These are phyloP conservation scores for Habropoda laboriosa DNA, from an alignment of 1,140 invertebrate species.

Conservation along the genomic window DNA sequence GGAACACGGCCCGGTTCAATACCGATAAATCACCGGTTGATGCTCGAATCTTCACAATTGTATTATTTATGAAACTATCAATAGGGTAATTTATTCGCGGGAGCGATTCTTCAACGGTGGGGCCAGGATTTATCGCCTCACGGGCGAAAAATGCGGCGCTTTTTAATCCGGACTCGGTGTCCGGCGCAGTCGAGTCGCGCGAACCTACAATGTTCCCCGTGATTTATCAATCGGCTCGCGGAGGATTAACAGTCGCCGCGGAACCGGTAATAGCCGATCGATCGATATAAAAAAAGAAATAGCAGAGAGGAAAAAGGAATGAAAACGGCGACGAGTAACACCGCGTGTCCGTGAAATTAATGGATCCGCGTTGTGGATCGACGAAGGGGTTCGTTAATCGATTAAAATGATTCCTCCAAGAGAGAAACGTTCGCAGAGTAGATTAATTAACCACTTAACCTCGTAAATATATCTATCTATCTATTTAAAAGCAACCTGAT, in stretches of 20 bases:
- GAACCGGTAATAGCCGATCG: conserved; percentile 48
- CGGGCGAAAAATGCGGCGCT: conserved; percentile 28
- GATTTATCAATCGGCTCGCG: conserved; percentile 47
- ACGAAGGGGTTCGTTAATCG: conserved; percentile 8
- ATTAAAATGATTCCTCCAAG: conserved; percentile 8
- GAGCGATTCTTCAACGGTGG: conserved; percentile 37
- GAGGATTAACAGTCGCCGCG: conserved; percentile 28
- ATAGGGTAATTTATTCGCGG: conserved; percentile 45
- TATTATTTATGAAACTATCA: conserved; percentile 48
- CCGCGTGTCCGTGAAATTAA: conserved; percentile 17
- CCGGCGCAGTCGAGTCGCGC: conserved; percentile 24
- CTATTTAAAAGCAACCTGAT: background rate
- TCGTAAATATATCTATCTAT: background rate
- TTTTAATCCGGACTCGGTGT: conserved; percentile 35
- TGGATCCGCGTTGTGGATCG: background rate
- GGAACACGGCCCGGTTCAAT: background rate
- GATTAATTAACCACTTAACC: conserved; percentile 22
- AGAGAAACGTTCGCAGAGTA: background rate
- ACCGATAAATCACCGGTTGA: conserved; percentile 22
- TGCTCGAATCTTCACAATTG: conserved; percentile 18
- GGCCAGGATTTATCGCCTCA: conserved; percentile 32
- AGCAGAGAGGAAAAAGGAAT: background rate
- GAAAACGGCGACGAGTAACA: background rate
- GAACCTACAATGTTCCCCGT: conserved; percentile 47
- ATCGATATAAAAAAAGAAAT: conserved; percentile 27